A percentile compares a stretch with the other conserved stretches of the same genome.
Evolutionary conservation across 2,888 invertebrate genomes (phyloP).

Genomic region (Nephrotoma appendiculata): DNA sequence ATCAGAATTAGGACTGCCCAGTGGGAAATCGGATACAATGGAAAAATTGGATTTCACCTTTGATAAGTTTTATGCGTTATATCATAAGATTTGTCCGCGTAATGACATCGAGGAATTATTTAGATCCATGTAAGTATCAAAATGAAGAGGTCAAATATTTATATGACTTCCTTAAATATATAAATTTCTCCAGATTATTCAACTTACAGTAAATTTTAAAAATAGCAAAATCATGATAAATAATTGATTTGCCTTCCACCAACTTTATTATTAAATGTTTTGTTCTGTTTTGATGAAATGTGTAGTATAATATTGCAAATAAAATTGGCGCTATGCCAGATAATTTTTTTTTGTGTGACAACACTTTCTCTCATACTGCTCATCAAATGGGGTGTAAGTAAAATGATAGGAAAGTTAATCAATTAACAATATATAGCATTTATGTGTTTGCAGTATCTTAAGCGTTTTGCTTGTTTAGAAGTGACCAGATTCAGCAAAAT

Average conservation of each 20-base stretch:
- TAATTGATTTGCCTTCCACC: background rate
- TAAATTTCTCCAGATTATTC: background rate
- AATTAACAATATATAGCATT: background rate
- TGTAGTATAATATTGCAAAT: background rate
- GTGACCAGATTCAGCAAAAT: too few species aligned
- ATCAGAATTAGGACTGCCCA: conserved; percentile 83
- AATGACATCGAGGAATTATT: conserved; percentile 98
- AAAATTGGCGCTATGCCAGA: background rate
- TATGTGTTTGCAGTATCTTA: background rate
- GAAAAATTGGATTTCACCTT: conserved; percentile 92
- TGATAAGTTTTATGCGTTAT: conserved; percentile 95
- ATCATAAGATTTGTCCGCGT: conserved; percentile 97
- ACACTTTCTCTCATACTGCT: background rate
- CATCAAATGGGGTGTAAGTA: background rate
- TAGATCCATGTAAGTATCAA: conserved; percentile 70
- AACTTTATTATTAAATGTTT: background rate
- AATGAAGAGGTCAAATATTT: background rate
- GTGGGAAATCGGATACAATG: conserved; percentile 91
- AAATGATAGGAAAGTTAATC: background rate
- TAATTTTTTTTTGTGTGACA: background rate
- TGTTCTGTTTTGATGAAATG: background rate
- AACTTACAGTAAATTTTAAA: background rate
- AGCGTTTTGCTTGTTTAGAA: background rate
- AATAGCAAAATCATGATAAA: background rate
- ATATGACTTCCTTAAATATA: background rate